Evolutionary conservation across 2,888 invertebrate species (phyloP), one percentile per base, ranked within the genome.

Genomic region (Cosmopolites sordidus): DNA sequence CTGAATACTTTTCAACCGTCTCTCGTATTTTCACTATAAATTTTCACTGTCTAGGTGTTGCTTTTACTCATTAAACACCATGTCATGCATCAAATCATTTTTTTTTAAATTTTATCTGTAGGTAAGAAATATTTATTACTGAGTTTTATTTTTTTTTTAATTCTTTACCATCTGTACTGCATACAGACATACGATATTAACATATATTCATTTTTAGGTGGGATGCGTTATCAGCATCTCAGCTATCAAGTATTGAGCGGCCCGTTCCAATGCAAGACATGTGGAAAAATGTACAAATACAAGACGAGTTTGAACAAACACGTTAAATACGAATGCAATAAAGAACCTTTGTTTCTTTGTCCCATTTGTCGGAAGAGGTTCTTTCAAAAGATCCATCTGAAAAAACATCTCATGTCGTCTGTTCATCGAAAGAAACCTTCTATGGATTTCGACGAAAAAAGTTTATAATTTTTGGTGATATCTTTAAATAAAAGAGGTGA

Each of bases 321-420:
- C 47, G 62, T 63, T 16, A 69, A 66, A 46, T 70, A 66, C 48
- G 68, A 69, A 47, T 70, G 69, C 54, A 64, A 66, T 12, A 66
- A 66, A 44, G 56, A 62, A 41, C 68, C 69, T 1, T 56, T 61
- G 27, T 69, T 70, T 51, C 57, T 54, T 12, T 72, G 71, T 49
- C 56, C 55, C 1, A 41, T 59, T 4, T 88, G 88, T 74, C 78
- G 48, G 15, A 56, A 58, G 16, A 29, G 51, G 15, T 58, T 56
- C 27, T 56, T 51, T 29, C 58, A 58, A 29, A 58, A 58, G 27
- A 55, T 55, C 11, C 55, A 58, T 30, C 27, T 58, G 2, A 55
- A 58, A 33, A 56, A 53, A 14, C 58, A 58, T 42, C 22, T 58
- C 6, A 41, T 54, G 49, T 58, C 58, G 6, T 58, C 55, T 1